These are phyloP conservation scores for Pentamera pediparva DNA, from an alignment of 53 echinoderm and acorn worm genomes.

Conservation along the genomic window DNA sequence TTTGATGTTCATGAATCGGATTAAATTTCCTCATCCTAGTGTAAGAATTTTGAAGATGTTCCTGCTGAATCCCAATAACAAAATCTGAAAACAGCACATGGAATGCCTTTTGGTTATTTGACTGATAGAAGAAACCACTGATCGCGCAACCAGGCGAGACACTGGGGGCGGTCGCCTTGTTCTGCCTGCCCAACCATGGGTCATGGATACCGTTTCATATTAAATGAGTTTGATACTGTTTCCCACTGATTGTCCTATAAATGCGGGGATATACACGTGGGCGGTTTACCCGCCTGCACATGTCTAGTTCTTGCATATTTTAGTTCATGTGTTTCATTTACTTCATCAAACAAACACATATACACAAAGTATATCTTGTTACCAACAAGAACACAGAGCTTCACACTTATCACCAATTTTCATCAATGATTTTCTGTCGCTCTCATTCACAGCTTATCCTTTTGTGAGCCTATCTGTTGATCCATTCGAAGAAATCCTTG, in stretches of 20 bases:
- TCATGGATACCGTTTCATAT: no score
- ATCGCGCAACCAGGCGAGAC: no score
- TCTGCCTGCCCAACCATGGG: no score
- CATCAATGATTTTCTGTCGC: neutral
- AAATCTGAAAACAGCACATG: no score
- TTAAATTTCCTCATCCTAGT: neutral
- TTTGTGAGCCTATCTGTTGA: conserved; percentile 78
- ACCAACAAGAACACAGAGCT: neutral
- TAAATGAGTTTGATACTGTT: no score
- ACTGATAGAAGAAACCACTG: no score
- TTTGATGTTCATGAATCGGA: no score
- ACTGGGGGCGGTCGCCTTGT: no score
- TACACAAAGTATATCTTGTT: neutral
- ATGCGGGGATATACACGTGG: neutral
- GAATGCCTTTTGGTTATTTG: no score
- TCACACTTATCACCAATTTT: neutral
- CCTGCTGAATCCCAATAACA: no score
- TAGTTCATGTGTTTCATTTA: no score
- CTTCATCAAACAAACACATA: neutral
- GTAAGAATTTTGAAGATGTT: neutral
- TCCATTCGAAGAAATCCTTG: conserved; percentile 51
- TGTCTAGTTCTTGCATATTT: no score
- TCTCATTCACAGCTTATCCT: conserved; percentile 54
- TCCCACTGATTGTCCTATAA: neutral
- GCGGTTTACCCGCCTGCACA: neutral